Percentiles rank a stretch among this genome's conserved stretches.
phyloP scores from a whole-genome alignment of 2,797 vertebrate species.

The Melanotaenia pygmaea region DNA sequence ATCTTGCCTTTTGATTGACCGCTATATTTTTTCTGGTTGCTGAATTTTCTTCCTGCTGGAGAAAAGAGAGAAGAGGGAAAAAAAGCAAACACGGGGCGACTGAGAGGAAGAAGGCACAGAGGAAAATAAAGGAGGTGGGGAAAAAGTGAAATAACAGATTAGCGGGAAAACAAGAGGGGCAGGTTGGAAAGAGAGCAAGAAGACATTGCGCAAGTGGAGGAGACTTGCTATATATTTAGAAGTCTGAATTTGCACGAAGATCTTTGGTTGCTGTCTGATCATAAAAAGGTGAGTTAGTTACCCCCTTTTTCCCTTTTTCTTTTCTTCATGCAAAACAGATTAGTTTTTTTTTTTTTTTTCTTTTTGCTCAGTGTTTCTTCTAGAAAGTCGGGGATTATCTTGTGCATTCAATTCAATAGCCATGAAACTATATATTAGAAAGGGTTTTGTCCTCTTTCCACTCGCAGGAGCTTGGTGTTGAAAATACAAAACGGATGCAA shows the following conservation, averaged over 20 bases:
- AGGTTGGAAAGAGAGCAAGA: slow-evolving; percentile 31
- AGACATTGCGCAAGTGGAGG: slow-evolving; percentile 46
- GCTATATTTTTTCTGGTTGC: slow-evolving; percentile 69
- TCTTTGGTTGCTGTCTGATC: slow-evolving; percentile 28
- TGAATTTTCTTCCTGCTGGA: slow-evolving; percentile 73
- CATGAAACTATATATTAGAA: not conserved
- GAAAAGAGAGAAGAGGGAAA: slow-evolving; percentile 27
- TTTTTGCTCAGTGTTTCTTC: not conserved
- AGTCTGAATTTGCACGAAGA: slow-evolving; percentile 42
- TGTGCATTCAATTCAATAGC: slow-evolving; percentile 14
- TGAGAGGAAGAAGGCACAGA: slow-evolving; percentile 28
- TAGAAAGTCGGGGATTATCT: slow-evolving; percentile 25
- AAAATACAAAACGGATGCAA: not conserved
- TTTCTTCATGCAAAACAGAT: not conserved
- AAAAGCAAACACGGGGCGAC: slow-evolving; percentile 37
- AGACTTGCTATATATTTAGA: slow-evolving; percentile 50
- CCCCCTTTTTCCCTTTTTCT: slow-evolving; percentile 9
- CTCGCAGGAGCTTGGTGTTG: not conserved
- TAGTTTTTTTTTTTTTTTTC: too few relatives aligned
- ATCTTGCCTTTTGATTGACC: slow-evolving; percentile 75
- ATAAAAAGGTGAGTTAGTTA: slow-evolving; percentile 64
- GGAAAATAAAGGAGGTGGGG: slow-evolving; percentile 56
- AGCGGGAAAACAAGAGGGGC: slow-evolving; percentile 38
- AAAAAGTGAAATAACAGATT: slow-evolving; percentile 44
- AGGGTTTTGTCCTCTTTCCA: not conserved